Evolutionary conservation across 92 coral and sea anemone species (phyloP).

Genomic region (Porites rus): DNA sequence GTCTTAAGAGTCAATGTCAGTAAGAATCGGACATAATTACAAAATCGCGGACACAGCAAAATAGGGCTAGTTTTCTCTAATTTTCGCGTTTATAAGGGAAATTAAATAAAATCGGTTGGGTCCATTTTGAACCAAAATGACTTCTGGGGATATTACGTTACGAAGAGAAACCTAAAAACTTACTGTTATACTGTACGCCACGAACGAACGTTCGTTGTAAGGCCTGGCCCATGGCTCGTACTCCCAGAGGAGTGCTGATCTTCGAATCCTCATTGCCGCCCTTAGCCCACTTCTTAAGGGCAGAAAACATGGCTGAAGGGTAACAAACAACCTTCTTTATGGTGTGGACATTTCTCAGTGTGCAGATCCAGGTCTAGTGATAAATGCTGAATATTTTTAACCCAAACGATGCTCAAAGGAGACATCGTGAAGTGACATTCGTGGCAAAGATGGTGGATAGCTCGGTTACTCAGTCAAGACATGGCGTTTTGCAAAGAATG

Average conservation of each 20-base stretch:
- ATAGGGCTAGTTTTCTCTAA: too few species aligned
- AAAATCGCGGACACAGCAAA: too few species aligned
- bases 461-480: conserved; percentile 43
- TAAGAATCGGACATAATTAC: too few species aligned
- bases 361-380: neutral
- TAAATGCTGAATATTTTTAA: conserved; percentile 15
- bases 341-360: neutral
- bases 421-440: conserved; percentile 4
- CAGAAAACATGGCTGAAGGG: conserved; percentile 72
- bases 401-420: conserved; percentile 11
- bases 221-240: conserved; percentile 98
- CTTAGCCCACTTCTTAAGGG: conserved; percentile 88
- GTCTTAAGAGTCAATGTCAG: too few species aligned
- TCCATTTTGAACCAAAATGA: too few species aligned
- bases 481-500: neutral
- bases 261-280: conserved; percentile 89
- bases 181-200: conserved; percentile 96
- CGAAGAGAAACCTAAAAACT: conserved; percentile 39
- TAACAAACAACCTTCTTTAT: neutral
- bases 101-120: too few species aligned
- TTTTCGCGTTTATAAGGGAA: too few species aligned
- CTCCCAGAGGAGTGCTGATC: conserved; percentile 89
- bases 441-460: conserved; percentile 41
- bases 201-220: conserved; percentile 95
- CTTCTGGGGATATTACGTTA: too few species aligned